These are phyloP conservation scores for Eidolon dupreanum DNA, from an alignment of 2,797 vertebrate genomes.

Conservation along the genomic window DNA sequence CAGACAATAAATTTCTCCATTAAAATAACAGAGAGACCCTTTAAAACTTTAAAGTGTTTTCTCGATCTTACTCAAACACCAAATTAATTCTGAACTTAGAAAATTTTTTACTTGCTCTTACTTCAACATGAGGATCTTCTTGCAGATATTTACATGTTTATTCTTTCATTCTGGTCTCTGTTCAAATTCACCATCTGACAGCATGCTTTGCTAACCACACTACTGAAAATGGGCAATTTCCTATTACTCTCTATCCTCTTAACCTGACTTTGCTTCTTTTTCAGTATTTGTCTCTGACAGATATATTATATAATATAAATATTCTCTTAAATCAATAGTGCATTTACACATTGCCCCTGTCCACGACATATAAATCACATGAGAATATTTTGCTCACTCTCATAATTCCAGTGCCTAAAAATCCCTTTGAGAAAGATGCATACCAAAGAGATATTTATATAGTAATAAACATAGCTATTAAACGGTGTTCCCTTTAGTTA, in stretches of 20 bases:
- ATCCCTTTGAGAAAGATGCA: not conserved
- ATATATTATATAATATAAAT: not conserved
- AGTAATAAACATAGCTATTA: not conserved
- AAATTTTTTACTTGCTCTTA: not conserved
- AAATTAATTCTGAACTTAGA: not conserved
- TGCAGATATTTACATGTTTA: not conserved
- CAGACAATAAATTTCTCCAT: not conserved
- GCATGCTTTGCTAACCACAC: not conserved
- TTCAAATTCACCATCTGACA: not conserved
- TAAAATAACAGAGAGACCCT: not conserved
- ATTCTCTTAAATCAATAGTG: slow-evolving; percentile 13
- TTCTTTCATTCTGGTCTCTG: not conserved
- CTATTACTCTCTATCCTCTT: not conserved
- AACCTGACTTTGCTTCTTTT: not conserved
- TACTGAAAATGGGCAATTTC: not conserved
- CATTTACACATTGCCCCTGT: not conserved
- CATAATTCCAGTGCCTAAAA: not conserved
- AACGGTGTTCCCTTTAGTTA: not conserved
- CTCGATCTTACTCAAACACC: not conserved
- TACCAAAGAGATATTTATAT: not conserved
- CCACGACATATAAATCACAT: not conserved
- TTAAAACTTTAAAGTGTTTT: not conserved
- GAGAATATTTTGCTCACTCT: not conserved
- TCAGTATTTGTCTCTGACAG: not conserved
- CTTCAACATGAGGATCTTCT: not conserved